Base-by-base conservation (phyloP, 2,797 vertebrate genomes). In the Mus caroli region DNA sequence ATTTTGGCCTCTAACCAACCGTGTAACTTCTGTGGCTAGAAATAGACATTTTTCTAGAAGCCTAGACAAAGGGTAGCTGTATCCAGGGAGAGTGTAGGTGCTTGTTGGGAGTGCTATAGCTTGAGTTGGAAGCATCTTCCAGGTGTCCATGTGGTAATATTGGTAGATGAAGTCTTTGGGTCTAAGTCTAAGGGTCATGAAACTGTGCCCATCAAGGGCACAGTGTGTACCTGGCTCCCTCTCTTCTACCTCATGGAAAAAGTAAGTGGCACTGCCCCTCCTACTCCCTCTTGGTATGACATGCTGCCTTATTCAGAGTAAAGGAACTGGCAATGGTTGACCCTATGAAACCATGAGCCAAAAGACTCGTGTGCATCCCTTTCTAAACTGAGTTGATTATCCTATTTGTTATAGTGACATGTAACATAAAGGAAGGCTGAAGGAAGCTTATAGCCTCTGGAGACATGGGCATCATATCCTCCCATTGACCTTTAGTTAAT, bases 361-460 rank as follows among this genome's bases (percentile, higher is more conserved):
- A n/a, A 58, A 7, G 17, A 77, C 43, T 43, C 43, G 5, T 43
- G 43, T 43, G 43, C 43, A 43, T 43, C 43, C 43, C n/a, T 77
- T 75, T 50, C n/a, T 62, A 67, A 34, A 67, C 75, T 28, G 73
- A 80, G 40, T 22, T 5, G 1, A 67, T 22, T 40, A 13, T 8
- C 8, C 28, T 28, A 9, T 13, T 34, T 60, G 15, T 58, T 8
- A 56, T 22, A 26, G 26, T 26, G 50, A 78, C 26, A 54, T 11
- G n/a, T 28, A 62, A 43, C 26, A 34, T 40, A 79, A 20, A 26
- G 19, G 26, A 52, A 26, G 37, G 26, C 50, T 20, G 34, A 40
- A 46, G 78, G 22, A 64, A n/a, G 26, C 2, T 3, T 20, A 4
- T 0, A 6, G 22, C 4, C 37, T 67, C 56, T 19, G 6, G 1